Percentiles rank a stretch among this genome's conserved stretches.
These are phyloP conservation scores for Ischnura elegans DNA, from an alignment of 2,888 invertebrate genomes.

Conservation along the genomic window DNA sequence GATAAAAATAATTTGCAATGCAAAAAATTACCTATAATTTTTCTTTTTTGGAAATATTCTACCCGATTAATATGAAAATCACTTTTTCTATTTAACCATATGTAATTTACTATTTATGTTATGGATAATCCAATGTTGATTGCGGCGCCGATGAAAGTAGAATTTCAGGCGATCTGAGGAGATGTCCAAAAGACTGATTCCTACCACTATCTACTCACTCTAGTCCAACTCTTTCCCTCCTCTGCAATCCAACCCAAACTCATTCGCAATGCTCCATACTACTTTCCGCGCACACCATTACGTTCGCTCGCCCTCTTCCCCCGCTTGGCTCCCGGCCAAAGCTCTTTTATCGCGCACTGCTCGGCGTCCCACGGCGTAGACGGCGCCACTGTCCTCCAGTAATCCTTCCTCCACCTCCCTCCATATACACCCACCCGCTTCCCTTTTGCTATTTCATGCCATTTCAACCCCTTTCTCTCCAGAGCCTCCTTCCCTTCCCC, in stretches of 20 bases:
- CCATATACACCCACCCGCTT: background rate
- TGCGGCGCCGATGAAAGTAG: background rate
- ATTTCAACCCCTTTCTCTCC: background rate
- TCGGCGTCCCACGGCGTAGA: background rate
- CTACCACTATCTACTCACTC: background rate
- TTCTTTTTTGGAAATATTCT: too few species aligned
- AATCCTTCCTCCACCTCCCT: too few species aligned
- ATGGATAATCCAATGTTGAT: background rate
- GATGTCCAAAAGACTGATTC: background rate
- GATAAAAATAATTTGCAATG: too few species aligned
- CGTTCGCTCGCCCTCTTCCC: slow-evolving; percentile 7
- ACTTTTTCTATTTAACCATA: too few species aligned
- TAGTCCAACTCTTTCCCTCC: background rate
- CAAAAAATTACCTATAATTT: too few species aligned
- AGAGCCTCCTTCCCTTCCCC: too few species aligned
- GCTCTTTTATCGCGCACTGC: slow-evolving; percentile 26
- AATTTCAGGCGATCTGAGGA: background rate
- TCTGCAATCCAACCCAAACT: background rate
- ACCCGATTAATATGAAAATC: too few species aligned
- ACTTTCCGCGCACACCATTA: background rate
- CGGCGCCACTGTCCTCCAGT: background rate
- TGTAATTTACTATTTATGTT: background rate
- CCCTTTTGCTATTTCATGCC: too few species aligned
- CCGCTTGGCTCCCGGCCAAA: slow-evolving; percentile 1
- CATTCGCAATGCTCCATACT: background rate